These are phyloP conservation scores for Alectoris magna DNA, from an alignment of 2,797 vertebrate genomes.

Conservation along the genomic window DNA sequence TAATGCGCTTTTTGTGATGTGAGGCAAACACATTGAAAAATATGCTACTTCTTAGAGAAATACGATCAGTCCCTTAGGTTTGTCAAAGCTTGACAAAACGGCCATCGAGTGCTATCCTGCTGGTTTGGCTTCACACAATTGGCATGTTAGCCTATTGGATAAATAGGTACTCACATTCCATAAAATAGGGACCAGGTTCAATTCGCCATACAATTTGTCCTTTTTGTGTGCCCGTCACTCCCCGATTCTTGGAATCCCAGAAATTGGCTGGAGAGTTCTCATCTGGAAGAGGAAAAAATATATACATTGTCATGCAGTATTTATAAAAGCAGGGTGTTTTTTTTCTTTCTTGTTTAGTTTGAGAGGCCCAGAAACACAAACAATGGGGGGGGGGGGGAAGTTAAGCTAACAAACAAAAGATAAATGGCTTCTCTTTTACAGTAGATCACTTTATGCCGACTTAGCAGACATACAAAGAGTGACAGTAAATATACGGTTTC, in stretches of 20 bases:
- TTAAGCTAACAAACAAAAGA: neutral
- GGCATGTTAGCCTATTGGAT: neutral
- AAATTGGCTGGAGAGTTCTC: conserved; percentile 97
- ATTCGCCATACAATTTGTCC: conserved; percentile 98
- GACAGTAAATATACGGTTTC: conserved; percentile 24
- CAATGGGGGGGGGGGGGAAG: neutral
- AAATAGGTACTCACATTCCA: conserved; percentile 89
- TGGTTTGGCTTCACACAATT: neutral
- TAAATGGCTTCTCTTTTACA: neutral
- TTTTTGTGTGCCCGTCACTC: conserved; percentile 96
- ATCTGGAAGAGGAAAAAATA: conserved; percentile 80
- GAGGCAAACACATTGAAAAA: neutral
- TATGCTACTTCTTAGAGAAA: neutral
- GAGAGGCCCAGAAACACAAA: neutral
- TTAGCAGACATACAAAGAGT: neutral
- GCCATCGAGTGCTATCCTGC: neutral
- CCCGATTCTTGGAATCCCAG: conserved; percentile 99
- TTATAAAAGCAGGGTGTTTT: neutral
- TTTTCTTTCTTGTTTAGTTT: neutral
- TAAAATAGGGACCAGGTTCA: conserved; percentile 95
- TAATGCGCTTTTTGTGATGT: neutral
- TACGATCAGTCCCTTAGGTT: neutral
- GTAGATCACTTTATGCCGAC: neutral
- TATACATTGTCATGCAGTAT: neutral
- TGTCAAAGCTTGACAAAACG: neutral